Conservation (phyloP, 2,113 vertebrate species). For the Aptenodytes patagonicus region DNA sequence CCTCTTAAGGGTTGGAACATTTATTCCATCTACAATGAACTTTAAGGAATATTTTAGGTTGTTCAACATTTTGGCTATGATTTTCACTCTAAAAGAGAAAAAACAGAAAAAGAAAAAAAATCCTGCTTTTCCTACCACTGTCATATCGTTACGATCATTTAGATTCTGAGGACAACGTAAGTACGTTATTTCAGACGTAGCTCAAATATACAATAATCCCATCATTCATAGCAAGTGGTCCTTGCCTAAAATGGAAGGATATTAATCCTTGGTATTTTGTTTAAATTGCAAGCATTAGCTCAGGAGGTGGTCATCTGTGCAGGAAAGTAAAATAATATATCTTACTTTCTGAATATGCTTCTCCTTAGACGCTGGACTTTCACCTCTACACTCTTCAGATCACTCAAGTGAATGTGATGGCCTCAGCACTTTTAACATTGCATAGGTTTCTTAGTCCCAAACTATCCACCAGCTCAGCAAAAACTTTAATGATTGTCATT, state of each 20-base stretch:
- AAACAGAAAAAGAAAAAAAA: neutral
- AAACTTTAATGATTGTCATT: neutral
- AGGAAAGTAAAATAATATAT: neutral
- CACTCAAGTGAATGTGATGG: neutral
- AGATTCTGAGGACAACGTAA: neutral
- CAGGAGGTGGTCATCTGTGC: neutral
- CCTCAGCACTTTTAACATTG: neutral
- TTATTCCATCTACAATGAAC: neutral
- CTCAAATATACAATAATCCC: neutral
- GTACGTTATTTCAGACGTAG: neutral
- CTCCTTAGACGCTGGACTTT: neutral
- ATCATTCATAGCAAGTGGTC: neutral
- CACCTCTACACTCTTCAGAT: neutral
- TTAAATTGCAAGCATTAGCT: neutral
- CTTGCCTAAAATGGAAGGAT: neutral
- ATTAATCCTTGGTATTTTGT: neutral
- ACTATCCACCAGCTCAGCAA: slow-evolving; percentile 1
- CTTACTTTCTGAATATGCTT: fast-evolving
- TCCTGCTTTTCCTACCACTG: neutral
- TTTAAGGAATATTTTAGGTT: neutral
- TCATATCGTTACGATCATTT: fast-evolving
- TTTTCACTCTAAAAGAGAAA: neutral
- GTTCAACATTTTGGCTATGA: neutral
- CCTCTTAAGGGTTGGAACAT: neutral
- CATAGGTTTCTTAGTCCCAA: neutral